Percentiles rank a stretch among this genome's conserved stretches.
Conservation (phyloP, 2,888 invertebrate genomes). For the Rotaria socialis region DNA sequence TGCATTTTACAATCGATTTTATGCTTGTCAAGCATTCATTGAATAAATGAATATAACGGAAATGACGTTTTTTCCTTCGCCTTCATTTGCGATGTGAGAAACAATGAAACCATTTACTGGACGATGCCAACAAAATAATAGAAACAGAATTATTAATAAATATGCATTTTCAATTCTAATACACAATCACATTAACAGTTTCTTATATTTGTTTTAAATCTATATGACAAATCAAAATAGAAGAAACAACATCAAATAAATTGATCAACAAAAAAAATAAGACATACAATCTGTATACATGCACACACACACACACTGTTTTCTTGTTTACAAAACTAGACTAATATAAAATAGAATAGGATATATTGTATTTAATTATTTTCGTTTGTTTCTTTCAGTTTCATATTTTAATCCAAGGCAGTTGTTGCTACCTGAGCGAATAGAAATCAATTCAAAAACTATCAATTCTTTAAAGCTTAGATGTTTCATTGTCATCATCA, state of each 20-base stretch:
- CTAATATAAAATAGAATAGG: slow-evolving; percentile 8
- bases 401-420: background rate
- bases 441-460: background rate
- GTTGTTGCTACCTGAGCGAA: background rate
- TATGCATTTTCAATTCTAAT: background rate
- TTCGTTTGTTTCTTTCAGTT: background rate
- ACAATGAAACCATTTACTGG: too few relatives aligned
- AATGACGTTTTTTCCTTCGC: too few relatives aligned
- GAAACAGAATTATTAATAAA: background rate
- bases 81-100: too few relatives aligned
- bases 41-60: too few relatives aligned
- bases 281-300: too few relatives aligned
- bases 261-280: background rate
- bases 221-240: background rate
- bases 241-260: slow-evolving; percentile 17
- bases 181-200: background rate
- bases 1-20: too few relatives aligned
- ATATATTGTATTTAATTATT: background rate
- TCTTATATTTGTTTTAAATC: background rate
- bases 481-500: background rate
- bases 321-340: slow-evolving; percentile 8
- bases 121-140: background rate
- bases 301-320: background rate
- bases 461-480: background rate
- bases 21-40: too few relatives aligned